Base-by-base conservation (phyloP, 2,888 invertebrate species). In the Rotaria magnacalcarata region DNA sequence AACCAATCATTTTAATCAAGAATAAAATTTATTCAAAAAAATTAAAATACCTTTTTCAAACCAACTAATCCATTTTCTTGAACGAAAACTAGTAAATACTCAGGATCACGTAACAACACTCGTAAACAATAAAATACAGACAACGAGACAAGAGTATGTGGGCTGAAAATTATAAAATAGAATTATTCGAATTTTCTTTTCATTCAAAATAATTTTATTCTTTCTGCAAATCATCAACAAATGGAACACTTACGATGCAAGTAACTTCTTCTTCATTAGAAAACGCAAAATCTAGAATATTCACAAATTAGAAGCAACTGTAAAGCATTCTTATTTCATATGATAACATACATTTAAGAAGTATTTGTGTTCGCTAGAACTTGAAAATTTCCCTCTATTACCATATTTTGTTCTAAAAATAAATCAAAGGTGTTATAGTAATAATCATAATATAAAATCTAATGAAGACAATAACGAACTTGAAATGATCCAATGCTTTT, bases 241-340 rank as follows among this genome's bases (percentile, higher is more conserved):
- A 6, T 34, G 3, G 11, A 34, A 67, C 3, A 47, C 80, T 80
- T 43, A 80, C 80, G 21, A 24, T n/a, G 1, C 19, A 4, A 24
- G n/a, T n/a, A 80, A 80, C 14, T 19, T 80, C 14, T 80, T 80
- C 47, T 80, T 80, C 6, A 80, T 80, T n/a, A 80, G 11, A 80
- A 47, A 47, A 80, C 47, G 80, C 7, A 80, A 47, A 21, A 80
- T 80, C 80, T 80, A 47, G n/a, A 14, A 16, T 6, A 54, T 19
- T 19, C 19, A 14, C 16, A 52, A 52, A 16, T 4, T 0, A 8
- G 4, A 14, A 52, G 4, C 14, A 16, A 16, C 3, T 2, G 52
- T 52, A 52, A 52, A 34, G 34, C 34, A 16, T 52, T 52, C 14
- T 52, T 11, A 16, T 52, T 52, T 52, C 16, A 52, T 16, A 14